Base-by-base conservation (phyloP, 2,113 vertebrate genomes). In the Henicopernis longicauda region DNA sequence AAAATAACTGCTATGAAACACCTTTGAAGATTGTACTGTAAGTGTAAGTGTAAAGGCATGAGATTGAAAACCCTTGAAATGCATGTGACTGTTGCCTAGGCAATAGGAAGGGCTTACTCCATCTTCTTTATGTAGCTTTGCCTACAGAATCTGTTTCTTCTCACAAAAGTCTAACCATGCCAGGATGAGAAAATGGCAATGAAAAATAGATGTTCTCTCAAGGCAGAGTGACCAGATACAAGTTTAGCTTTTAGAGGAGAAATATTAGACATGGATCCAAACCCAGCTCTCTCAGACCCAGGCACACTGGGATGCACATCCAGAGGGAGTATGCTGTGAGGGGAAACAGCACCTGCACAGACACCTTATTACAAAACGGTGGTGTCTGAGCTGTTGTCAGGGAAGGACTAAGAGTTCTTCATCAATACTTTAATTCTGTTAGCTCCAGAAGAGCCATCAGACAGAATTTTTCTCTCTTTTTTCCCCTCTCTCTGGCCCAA, bases 21-120 rank as follows among this genome's bases (percentile, higher is more conserved):
- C 40, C 54, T 95, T 57, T 87, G 82, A 94, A 87, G 66, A 87
- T 31, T 4, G 5, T 54, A 52, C 36, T 85, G 13, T 59, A 71
- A 93, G 34, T 63, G n/a, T 82, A 66, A 89, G n/a, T 77, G 59
- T 66, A 82, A 95, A 96, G 67, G 25, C 36, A 70, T 74, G 58
- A 90, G 79, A 89, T 1, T 76, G 66, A 89, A 97, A 91, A 11
- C 12, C 22, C 40, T 92, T 91, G 29, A 74, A 89, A 85, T 34
- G 27, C n/a, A 82, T 40, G 32, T 91, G 83, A 70, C 70, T 65
- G 77, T 95, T 96, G 58, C 89, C 89, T 90, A 77, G 93, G 94
- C 62, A 92, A 93, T 89, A 80, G 9, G 58, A 81, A 79, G 27
- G 27, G 7, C 10, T 84, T 93, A 57, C 89, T 76, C 13, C 8